Evolutionary conservation across 2,888 invertebrate genomes (phyloP), one percentile per base, ranked within the genome.

Genomic region (Embidobia sp.): DNA sequence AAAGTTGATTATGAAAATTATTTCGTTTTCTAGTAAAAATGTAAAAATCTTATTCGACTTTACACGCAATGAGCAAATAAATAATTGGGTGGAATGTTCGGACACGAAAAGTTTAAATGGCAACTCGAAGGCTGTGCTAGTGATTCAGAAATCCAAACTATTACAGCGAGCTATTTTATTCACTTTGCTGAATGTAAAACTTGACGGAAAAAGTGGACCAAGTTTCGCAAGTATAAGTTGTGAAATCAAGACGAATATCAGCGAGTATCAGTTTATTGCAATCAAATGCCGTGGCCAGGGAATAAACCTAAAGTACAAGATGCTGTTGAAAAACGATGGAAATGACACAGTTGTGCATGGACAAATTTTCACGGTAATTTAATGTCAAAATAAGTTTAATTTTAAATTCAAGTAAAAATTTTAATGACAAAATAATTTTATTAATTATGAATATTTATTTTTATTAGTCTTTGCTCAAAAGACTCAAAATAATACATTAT

Each of bases 101-200:
- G 91, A 91, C 79, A 88, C 90, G 3, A 86, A 87, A 0, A 85
- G 88, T 69, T 78, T 78, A 6, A 86, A 85, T 4, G 91, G 90
- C 8, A 89, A 83, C 84, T 90, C 90, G 1, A 91, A 90, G 78
- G 90, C 90, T 0, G 82, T 85, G 3, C 78, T 91, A 13, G 88
- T 88, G 1, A 59, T 89, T 10, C 90, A 90, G 69, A 89, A 88
- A 77, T 87, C 88, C 1, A 84, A 84, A 49, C 64, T 83, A 2
- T 86, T 88, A 63, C 90, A 89, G 80, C 81, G 90, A 49, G 90
- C 89, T 1, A 83, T 91, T 11, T 83, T 91, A 27, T 91, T 91
- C 80, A 88, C 90, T 1, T 79, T 90, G 57, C 83, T 91, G 22
- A 90, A 90, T 78, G 90, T 90, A 1, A 90, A 89, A 75, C 86